Conservation (phyloP, 1,140 invertebrate genomes). For the Seison nebaliae region DNA sequence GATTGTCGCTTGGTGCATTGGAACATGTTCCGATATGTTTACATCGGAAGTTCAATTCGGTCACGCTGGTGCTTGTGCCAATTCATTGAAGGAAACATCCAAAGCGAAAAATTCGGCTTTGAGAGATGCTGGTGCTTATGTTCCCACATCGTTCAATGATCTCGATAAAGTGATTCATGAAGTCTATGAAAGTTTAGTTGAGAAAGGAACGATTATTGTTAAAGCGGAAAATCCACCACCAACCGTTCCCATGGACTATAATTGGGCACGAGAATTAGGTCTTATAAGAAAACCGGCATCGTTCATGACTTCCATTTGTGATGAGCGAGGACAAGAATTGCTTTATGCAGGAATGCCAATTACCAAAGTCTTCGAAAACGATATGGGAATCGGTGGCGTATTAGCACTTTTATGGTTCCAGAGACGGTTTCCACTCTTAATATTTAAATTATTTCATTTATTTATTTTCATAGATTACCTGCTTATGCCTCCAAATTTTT, state of each 20-base stretch:
- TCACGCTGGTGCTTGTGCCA: slow-evolving; percentile 87
- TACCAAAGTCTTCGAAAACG: slow-evolving; percentile 49
- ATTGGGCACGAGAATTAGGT: slow-evolving; percentile 84
- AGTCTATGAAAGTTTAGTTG: slow-evolving; percentile 15
- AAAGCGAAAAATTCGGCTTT: slow-evolving; percentile 65
- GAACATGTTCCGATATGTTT: slow-evolving; percentile 62
- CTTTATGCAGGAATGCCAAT: slow-evolving; percentile 95
- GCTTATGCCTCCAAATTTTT: slow-evolving; percentile 82
- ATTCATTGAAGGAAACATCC: slow-evolving; percentile 76
- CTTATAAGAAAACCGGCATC: slow-evolving; percentile 91
- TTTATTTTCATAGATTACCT: slow-evolving; percentile 34
- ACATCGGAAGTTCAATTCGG: slow-evolving; percentile 90
- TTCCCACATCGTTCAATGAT: slow-evolving; percentile 72
- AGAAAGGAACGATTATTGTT: slow-evolving; percentile 51
- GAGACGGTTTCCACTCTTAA: slow-evolving; percentile 29
- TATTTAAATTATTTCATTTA: background rate
- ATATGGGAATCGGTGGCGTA: slow-evolving; percentile 80
- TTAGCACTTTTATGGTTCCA: slow-evolving; percentile 94
- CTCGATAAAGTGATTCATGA: slow-evolving; percentile 48
- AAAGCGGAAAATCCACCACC: slow-evolving; percentile 74
- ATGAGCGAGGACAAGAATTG: slow-evolving; percentile 88
- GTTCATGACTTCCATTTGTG: slow-evolving; percentile 96
- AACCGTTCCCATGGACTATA: slow-evolving; percentile 96
- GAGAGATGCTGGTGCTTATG: slow-evolving; percentile 49
- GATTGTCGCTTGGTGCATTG: slow-evolving; percentile 89